Percentiles rank a stretch among this genome's conserved stretches.
phyloP scores from a whole-genome alignment of 2,888 invertebrate genomes.

The Acheta domesticus region DNA sequence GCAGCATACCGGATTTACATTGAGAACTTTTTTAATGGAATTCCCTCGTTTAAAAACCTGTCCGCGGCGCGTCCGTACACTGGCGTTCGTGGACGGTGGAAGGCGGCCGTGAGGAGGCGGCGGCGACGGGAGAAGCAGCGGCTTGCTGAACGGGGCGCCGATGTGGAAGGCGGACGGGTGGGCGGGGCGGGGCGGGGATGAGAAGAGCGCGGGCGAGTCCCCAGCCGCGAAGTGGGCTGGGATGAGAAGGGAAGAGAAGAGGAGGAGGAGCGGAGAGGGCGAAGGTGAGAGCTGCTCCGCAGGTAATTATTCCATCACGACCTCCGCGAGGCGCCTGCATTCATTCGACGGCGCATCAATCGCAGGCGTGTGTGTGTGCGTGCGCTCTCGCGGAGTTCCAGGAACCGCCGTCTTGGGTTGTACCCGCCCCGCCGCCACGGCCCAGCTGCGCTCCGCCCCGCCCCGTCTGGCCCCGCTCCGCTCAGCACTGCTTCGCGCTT shows the following conservation, averaged over 20 bases:
- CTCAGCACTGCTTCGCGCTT: too few relatives aligned
- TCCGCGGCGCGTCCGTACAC: not conserved
- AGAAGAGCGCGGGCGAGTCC: too few relatives aligned
- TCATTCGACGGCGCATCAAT: conserved; percentile 8
- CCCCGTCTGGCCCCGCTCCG: too few relatives aligned
- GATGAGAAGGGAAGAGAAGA: too few relatives aligned
- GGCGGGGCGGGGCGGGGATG: too few relatives aligned
- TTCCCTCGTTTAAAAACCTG: conserved; percentile 6
- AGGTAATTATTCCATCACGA: conserved; percentile 1
- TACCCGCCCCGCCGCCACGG: not conserved
- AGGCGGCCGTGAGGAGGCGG: not conserved
- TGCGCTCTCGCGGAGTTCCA: not conserved
- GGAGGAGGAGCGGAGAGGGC: too few relatives aligned
- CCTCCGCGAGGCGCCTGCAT: not conserved
- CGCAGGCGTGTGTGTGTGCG: not conserved
- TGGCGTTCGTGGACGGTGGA: not conserved
- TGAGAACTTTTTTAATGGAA: conserved; percentile 18
- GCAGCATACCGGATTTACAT: conserved; percentile 3
- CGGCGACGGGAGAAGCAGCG: too few relatives aligned
- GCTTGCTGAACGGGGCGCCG: not conserved
- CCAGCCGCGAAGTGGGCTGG: too few relatives aligned
- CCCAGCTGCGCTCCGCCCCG: too few relatives aligned
- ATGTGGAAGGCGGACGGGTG: too few relatives aligned
- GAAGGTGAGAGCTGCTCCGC: not conserved
- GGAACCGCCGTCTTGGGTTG: not conserved